phyloP scores from a whole-genome alignment of 2,113 vertebrate genomes.

The Gorsachius goisagi region DNA sequence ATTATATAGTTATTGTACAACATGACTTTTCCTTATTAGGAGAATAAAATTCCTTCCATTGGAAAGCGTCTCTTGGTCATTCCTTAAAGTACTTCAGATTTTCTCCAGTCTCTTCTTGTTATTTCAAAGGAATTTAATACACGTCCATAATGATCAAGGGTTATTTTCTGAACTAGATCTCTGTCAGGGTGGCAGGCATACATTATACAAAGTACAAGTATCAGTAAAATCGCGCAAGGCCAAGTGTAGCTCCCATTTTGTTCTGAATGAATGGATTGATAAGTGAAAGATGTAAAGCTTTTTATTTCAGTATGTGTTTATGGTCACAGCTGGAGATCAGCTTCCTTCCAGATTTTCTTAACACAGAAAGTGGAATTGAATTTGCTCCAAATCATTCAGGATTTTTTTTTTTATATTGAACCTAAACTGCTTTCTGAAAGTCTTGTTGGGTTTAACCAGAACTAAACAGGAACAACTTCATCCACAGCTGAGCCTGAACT shows the following conservation, averaged over 20 bases:
- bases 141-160: not conserved
- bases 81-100: not conserved
- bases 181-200: not conserved
- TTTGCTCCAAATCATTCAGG: not conserved
- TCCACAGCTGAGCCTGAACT: not conserved
- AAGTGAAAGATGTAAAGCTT: not conserved
- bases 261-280: not conserved
- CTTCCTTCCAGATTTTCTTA: not conserved
- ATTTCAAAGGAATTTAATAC: constrained; percentile 9
- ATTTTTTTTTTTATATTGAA: not conserved
- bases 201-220: not conserved
- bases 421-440: not conserved
- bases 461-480: not conserved
- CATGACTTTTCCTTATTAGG: constrained; percentile 37
- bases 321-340: not conserved
- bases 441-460: not conserved
- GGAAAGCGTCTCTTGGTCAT: not conserved
- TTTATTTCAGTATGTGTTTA: not conserved
- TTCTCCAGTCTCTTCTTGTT: not conserved
- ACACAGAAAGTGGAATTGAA: not conserved
- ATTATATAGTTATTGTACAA: not conserved
- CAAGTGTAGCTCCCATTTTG: not conserved
- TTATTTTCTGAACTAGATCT: constrained; percentile 42
- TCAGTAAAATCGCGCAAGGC: not conserved
- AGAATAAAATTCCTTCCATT: not conserved